Conservation (phyloP, 2,888 invertebrate genomes). For the Drosophila mimica region DNA sequence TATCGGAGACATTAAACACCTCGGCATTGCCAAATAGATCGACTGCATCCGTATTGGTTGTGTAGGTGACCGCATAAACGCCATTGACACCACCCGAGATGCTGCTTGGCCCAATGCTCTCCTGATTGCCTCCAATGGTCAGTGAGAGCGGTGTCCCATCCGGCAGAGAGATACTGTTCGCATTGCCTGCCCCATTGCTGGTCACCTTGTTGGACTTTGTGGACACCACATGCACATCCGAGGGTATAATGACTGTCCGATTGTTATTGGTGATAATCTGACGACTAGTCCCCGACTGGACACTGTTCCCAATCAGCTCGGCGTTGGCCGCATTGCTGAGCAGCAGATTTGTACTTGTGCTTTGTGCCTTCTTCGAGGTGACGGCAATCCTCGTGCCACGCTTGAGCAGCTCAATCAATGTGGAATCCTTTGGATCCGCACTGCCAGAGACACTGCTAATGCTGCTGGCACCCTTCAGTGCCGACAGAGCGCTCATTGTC, state of each 20-base stretch:
- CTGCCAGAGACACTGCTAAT: slow-evolving; percentile 81
- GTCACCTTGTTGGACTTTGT: slow-evolving; percentile 67
- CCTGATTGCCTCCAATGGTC: slow-evolving; percentile 82
- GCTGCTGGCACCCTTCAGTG: slow-evolving; percentile 67
- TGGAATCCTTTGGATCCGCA: slow-evolving; percentile 88
- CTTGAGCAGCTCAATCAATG: slow-evolving; percentile 91
- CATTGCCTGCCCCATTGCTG: slow-evolving; percentile 47
- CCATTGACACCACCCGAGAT: slow-evolving; percentile 85
- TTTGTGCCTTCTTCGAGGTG: slow-evolving; percentile 87
- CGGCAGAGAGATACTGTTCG: slow-evolving; percentile 72
- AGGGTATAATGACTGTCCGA: slow-evolving; percentile 84
- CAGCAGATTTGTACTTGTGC: slow-evolving; percentile 86
- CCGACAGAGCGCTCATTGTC: slow-evolving; percentile 71
- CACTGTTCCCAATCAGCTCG: slow-evolving; percentile 51
- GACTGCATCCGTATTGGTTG: slow-evolving; percentile 86
- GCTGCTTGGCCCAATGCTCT: slow-evolving; percentile 68
- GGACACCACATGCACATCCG: slow-evolving; percentile 81
- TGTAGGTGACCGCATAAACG: slow-evolving; percentile 87
- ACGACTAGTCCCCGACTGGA: slow-evolving; percentile 83
- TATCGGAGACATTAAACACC: slow-evolving; percentile 90
- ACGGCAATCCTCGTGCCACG: slow-evolving; percentile 90
- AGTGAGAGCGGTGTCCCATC: slow-evolving; percentile 84
- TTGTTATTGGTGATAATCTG: slow-evolving; percentile 86
- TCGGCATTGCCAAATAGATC: slow-evolving; percentile 89
- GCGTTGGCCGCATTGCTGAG: slow-evolving; percentile 89